Evolutionary conservation across 2,888 invertebrate genomes (phyloP), one percentile per base, ranked within the genome.

Genomic region (Mechanitis mazaeus): DNA sequence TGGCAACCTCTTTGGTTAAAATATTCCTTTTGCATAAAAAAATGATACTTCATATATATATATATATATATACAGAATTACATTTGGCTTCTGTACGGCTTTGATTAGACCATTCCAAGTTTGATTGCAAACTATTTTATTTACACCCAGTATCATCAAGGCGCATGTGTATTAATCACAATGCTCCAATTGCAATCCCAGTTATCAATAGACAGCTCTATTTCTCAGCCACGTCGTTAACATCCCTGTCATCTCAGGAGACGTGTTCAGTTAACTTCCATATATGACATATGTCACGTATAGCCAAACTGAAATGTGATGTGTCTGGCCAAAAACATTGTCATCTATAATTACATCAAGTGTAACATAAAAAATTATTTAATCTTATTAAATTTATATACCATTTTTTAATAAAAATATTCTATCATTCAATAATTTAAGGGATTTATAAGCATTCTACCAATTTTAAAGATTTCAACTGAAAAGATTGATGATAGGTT

Each of bases 401-500:
- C 20, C 20, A 20, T 20, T 20, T 20, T 20, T 20, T 20, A 20
- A 20, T 20, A 20, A 20, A 20, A 20, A 20, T 20, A 20, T 20
- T 20, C 20, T 20, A 20, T 20, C 20, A 1, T 20, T 20, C 20
- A 20, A 20, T 20, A 20, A 20, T 20, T 20, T 20, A 33, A 55
- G 53, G 45, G 46, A 54, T 65, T 62, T 60, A 35, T 5, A 35
- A 35, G 3, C 35, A 3, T 35, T 35, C 3, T 5, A 59, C n/a
- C 42, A 63, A 69, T 63, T 64, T 67, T 68, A 68, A 67, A 68
- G 64, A 66, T 71, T 66, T 70, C 69, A 68, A 66, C 67, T 68
- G 64, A 61, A 61, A 66, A 70, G 69, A 71, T 71, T 68, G 69
- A 70, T 70, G 67, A 67, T 67, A 67, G 69, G 65, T 66, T 70